Evolutionary conservation across 1,140 invertebrate genomes (phyloP).

Genomic region (Nephila pilipes): DNA sequence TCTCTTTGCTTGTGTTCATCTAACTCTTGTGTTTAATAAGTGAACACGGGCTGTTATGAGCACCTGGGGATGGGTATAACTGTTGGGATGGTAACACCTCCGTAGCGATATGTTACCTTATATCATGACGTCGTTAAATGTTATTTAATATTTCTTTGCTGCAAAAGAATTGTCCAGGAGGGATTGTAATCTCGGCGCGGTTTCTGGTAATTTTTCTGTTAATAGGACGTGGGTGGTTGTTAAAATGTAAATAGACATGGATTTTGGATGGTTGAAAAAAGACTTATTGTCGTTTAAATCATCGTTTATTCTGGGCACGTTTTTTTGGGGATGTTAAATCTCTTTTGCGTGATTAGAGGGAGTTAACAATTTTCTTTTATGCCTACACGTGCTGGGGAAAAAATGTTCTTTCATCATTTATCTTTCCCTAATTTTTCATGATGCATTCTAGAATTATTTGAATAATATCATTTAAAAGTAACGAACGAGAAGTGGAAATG

Average conservation of each 20-base stretch:
- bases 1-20: background rate
- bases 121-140: background rate
- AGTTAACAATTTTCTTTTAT: too few species aligned
- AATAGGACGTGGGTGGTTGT: background rate
- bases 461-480: too few species aligned
- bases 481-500: too few species aligned
- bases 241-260: background rate
- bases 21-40: slow-evolving; percentile 12
- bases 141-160: background rate
- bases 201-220: background rate
- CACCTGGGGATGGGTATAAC: background rate
- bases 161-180: background rate
- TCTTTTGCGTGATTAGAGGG: too few species aligned
- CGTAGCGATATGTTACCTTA: background rate
- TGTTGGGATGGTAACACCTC: background rate
- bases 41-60: background rate
- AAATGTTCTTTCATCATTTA: too few species aligned
- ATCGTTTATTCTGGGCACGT: background rate
- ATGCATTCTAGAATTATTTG: too few species aligned
- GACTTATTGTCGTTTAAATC: background rate
- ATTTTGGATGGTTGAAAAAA: background rate
- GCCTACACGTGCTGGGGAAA: too few species aligned
- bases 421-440: too few species aligned
- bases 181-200: background rate
- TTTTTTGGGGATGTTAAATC: too few species aligned